phyloP scores from a whole-genome alignment of 2,888 invertebrate species.

The Pachycephus smyrnensis region DNA sequence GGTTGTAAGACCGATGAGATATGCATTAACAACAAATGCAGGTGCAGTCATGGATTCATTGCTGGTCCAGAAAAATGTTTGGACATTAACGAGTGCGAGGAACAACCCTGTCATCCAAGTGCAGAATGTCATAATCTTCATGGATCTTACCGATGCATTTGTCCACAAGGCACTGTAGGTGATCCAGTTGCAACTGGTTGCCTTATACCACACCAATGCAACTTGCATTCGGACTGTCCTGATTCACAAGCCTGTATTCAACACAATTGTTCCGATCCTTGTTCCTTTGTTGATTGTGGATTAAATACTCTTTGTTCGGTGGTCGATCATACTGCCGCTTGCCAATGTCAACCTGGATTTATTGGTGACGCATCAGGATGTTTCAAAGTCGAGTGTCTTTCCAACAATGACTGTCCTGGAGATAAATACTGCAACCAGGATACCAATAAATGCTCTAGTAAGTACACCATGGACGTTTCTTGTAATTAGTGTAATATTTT shows the following conservation, averaged over 20 bases:
- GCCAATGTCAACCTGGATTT: conserved; percentile 84
- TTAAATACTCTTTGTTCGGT: conserved; percentile 82
- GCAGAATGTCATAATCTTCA: conserved; percentile 84
- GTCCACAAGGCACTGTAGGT: conserved; percentile 84
- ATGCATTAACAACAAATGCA: conserved; percentile 81
- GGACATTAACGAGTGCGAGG: conserved; percentile 87
- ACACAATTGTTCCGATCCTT: conserved; percentile 86
- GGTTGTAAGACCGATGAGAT: conserved; percentile 85
- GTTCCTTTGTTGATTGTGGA: conserved; percentile 79
- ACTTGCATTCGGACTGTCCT: conserved; percentile 79
- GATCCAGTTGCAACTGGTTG: conserved; percentile 80
- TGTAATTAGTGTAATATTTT: neutral
- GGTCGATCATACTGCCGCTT: conserved; percentile 78
- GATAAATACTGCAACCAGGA: conserved; percentile 82
- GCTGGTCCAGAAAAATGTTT: conserved; percentile 77
- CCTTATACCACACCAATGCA: conserved; percentile 81
- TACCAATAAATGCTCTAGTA: conserved; percentile 83
- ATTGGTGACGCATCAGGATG: conserved; percentile 90
- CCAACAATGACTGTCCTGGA: conserved; percentile 79
- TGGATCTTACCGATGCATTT: conserved; percentile 85
- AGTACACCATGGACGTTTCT: conserved; percentile 49
- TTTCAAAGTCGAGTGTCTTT: conserved; percentile 89
- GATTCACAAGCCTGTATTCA: conserved; percentile 80
- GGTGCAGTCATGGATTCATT: conserved; percentile 81
- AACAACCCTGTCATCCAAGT: conserved; percentile 82